phyloP scores from a whole-genome alignment of 2,888 invertebrate genomes.

The Morpho achilles region DNA sequence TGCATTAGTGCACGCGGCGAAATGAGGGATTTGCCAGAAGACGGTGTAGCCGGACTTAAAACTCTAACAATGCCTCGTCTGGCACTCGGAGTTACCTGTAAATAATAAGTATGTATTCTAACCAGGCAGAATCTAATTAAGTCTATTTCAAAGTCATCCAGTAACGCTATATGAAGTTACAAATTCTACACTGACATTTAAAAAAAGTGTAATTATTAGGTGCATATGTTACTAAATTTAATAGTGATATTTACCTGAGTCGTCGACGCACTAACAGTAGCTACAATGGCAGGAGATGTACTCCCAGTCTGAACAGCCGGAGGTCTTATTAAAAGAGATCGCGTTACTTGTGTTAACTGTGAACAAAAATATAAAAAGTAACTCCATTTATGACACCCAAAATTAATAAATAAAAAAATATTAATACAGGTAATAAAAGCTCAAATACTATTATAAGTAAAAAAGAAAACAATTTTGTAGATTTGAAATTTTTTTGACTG shows the following conservation, averaged over 20 bases:
- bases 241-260: constrained; percentile 42
- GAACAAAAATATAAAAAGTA: neutral
- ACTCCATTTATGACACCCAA: neutral
- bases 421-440: no score
- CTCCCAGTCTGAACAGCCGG: constrained; percentile 50
- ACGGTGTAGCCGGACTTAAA: constrained; percentile 61
- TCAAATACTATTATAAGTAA: no score
- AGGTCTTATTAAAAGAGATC: constrained; percentile 62
- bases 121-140: no score
- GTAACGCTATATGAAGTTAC: no score
- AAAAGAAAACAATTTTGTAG: no score
- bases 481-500: no score
- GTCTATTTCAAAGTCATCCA: no score
- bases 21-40: constrained; percentile 69
- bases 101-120: neutral
- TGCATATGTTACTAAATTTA: neutral
- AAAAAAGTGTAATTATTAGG: neutral
- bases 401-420: no score
- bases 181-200: no score
- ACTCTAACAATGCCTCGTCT: constrained; percentile 67
- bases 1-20: constrained; percentile 71
- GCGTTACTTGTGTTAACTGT: constrained; percentile 59
- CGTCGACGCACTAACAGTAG: constrained; percentile 42
- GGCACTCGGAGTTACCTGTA: constrained; percentile 41
- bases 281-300: constrained; percentile 38